Evolutionary conservation across 1,140 invertebrate genomes (phyloP).

Genomic region (Homalodisca vitripennis): DNA sequence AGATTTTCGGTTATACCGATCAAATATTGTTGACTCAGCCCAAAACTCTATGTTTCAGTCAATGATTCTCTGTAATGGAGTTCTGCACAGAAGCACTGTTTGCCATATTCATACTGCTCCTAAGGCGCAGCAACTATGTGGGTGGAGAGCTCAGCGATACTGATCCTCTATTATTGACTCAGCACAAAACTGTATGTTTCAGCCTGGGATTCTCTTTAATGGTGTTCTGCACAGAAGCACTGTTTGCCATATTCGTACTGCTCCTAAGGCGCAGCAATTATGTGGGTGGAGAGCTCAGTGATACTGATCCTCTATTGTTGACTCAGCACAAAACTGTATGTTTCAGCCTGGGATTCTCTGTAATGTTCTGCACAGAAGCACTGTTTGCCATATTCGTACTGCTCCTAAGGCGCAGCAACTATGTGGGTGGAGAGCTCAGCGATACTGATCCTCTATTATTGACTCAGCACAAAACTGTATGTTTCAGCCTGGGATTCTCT

Average conservation of each 20-base stretch:
- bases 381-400: conserved; percentile 74
- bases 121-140: conserved; percentile 72
- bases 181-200: conserved; percentile 45
- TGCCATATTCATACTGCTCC: conserved; percentile 74
- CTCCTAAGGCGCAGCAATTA: conserved; percentile 71
- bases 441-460: conserved; percentile 75
- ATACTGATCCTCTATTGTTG: conserved; percentile 54
- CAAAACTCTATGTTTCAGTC: conserved; percentile 60
- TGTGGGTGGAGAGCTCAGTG: conserved; percentile 92
- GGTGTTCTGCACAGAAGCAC: conserved; percentile 80
- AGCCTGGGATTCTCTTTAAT: conserved; percentile 89
- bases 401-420: conserved; percentile 71
- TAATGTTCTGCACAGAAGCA: conserved; percentile 87
- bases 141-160: conserved; percentile 95
- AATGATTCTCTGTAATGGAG: conserved; percentile 87
- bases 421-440: conserved; percentile 89
- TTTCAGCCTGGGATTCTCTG: conserved; percentile 83
- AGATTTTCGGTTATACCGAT: too few species aligned
- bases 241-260: conserved; percentile 74
- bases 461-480: too few species aligned
- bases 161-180: too few species aligned
- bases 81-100: conserved; percentile 83
- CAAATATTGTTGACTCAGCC: too few species aligned
- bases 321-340: not conserved
- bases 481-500: conserved; percentile 80